Percentiles rank a stretch among this genome's conserved stretches.
Evolutionary conservation across 2,888 invertebrate species (phyloP).

Genomic region (Schizotus pectinicornis): DNA sequence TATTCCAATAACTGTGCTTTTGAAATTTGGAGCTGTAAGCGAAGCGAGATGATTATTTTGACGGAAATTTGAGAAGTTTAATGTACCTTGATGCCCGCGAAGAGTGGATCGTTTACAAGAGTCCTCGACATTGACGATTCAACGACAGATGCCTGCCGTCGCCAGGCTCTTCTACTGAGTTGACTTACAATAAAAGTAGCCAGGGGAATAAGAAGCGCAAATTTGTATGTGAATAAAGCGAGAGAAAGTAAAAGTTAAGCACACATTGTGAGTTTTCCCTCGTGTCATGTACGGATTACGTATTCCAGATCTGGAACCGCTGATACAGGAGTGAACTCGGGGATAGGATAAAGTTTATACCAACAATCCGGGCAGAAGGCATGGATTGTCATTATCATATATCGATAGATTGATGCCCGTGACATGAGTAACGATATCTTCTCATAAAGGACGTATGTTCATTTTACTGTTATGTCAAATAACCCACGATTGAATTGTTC

Average conservation of each 20-base stretch:
- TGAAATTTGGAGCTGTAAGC: not conserved
- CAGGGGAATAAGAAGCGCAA: slow-evolving; percentile 23
- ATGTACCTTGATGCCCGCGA: not conserved
- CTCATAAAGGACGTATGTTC: slow-evolving; percentile 6
- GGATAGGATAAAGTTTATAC: slow-evolving; percentile 33
- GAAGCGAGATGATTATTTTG: not conserved
- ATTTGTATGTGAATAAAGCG: slow-evolving; percentile 26
- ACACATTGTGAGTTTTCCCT: slow-evolving; percentile 30
- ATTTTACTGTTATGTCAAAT: slow-evolving; percentile 1
- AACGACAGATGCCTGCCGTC: not conserved
- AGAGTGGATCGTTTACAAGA: not conserved
- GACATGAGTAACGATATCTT: slow-evolving; percentile 28
- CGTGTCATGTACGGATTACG: slow-evolving; percentile 25
- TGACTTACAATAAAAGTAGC: slow-evolving; percentile 19
- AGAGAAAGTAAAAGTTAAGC: slow-evolving; percentile 30
- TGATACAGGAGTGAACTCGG: slow-evolving; percentile 27
- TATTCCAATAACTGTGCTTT: no score
- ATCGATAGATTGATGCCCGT: slow-evolving; percentile 30
- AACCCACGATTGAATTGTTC: slow-evolving; percentile 13
- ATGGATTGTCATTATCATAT: slow-evolving; percentile 32
- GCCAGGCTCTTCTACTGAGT: not conserved
- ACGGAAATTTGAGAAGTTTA: not conserved
- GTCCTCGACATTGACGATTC: not conserved
- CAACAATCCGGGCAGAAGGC: slow-evolving; percentile 27
- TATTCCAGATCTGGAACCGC: slow-evolving; percentile 32